Evolutionary conservation across 2,113 vertebrate genomes (phyloP).

Genomic region (Grus americana): DNA sequence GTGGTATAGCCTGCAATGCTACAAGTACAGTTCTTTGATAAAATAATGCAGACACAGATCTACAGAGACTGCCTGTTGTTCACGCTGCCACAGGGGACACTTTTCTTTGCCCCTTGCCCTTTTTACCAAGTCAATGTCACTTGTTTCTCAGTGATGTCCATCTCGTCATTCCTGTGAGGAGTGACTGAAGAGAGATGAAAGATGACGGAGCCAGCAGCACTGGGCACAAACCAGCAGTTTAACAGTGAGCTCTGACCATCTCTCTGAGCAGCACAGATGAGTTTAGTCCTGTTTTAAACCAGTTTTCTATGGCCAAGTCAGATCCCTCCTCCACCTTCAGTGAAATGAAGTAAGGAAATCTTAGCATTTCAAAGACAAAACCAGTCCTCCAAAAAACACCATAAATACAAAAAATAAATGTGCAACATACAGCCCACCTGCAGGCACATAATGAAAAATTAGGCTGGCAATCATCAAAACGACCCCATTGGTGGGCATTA

Average conservation of each 20-base stretch:
- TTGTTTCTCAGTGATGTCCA: background rate
- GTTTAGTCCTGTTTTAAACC: background rate
- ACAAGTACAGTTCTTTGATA: background rate
- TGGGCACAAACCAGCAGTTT: background rate
- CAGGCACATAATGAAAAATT: background rate
- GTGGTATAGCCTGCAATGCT: background rate
- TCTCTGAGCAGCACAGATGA: background rate
- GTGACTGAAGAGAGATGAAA: background rate
- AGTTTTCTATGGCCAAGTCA: background rate
- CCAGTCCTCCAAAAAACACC: background rate
- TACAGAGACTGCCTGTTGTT: background rate
- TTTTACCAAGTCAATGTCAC: background rate
- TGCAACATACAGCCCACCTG: background rate
- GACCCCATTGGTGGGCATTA: fast-evolving
- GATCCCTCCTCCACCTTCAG: background rate
- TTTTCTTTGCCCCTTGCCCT: background rate
- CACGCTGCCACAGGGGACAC: background rate
- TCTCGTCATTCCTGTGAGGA: background rate
- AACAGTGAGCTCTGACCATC: background rate
- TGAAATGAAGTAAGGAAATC: background rate
- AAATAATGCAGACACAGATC: background rate
- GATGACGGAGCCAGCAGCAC: fast-evolving
- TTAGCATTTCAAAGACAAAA: background rate
- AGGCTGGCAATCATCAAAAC: background rate
- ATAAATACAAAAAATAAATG: background rate